These are phyloP conservation scores for Microchrysa polita DNA, from an alignment of 2,888 invertebrate genomes.

Conservation along the genomic window DNA sequence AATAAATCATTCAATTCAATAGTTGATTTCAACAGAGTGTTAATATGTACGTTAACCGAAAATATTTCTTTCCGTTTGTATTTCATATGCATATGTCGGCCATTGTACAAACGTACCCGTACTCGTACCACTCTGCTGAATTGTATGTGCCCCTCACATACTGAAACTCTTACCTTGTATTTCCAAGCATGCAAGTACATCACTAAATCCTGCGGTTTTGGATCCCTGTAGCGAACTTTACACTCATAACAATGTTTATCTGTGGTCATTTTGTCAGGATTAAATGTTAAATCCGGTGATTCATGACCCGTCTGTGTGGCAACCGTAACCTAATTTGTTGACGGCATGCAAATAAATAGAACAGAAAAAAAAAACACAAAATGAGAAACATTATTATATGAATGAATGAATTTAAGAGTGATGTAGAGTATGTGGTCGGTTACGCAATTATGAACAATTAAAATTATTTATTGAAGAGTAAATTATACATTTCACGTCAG, in stretches of 20 bases:
- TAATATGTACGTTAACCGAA: too few relatives aligned
- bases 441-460: slow-evolving; percentile 1
- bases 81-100: not conserved
- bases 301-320: slow-evolving; percentile 88
- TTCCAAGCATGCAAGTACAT: slow-evolving; percentile 98
- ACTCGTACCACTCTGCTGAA: too few relatives aligned
- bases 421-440: not conserved
- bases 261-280: slow-evolving; percentile 76
- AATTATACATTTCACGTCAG: not conserved
- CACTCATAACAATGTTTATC: slow-evolving; percentile 94
- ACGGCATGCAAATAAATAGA: not conserved
- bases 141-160: too few relatives aligned
- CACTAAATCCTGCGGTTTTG: slow-evolving; percentile 88
- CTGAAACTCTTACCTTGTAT: slow-evolving; percentile 73
- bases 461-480: slow-evolving; percentile 6
- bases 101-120: not conserved
- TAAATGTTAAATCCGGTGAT: slow-evolving; percentile 73
- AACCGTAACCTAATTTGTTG: slow-evolving; percentile 72
- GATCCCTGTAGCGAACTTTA: slow-evolving; percentile 90
- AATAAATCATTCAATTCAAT: too few relatives aligned
- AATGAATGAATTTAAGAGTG: not conserved
- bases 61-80: too few relatives aligned
- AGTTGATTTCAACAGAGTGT: too few relatives aligned
- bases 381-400: not conserved
- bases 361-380: not conserved